phyloP scores from a whole-genome alignment of 92 coral and sea anemone species.

The Phenganax subtilis region DNA sequence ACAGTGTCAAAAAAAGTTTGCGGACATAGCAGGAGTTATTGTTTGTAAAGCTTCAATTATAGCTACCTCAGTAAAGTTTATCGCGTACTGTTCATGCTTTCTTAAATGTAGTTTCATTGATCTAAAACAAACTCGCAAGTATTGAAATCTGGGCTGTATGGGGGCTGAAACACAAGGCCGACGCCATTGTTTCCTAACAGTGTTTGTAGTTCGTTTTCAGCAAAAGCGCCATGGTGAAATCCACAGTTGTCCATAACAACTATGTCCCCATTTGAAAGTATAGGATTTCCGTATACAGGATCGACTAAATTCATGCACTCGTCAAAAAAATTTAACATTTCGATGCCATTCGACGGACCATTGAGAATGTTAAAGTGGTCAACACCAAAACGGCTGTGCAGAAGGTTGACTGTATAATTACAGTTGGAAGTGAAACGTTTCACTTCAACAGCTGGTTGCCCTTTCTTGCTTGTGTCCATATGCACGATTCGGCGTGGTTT shows the following conservation, averaged over 20 bases:
- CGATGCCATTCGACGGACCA: conserved; percentile 54
- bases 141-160: conserved; percentile 47
- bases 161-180: conserved; percentile 48
- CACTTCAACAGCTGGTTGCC: conserved; percentile 53
- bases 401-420: conserved; percentile 43
- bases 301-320: conserved; percentile 39
- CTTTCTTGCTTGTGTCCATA: conserved; percentile 38
- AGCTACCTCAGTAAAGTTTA: conserved; percentile 44
- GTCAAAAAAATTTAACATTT: conserved; percentile 49
- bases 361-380: conserved; percentile 40
- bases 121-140: conserved; percentile 48
- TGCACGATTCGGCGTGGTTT: conserved; percentile 29
- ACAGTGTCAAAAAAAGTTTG: conserved; percentile 37
- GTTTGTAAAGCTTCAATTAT: conserved; percentile 44
- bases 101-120: conserved; percentile 43
- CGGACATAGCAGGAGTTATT: conserved; percentile 35
- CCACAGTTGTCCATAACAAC: conserved; percentile 28
- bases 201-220: conserved; percentile 34
- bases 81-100: conserved; percentile 43
- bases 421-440: conserved; percentile 43
- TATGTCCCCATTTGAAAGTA: conserved; percentile 37
- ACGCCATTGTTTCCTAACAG: conserved; percentile 39
- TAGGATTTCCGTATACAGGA: conserved; percentile 36
- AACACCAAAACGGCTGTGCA: conserved; percentile 49
- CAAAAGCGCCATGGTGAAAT: conserved; percentile 24